These are phyloP conservation scores for Conopomorpha cramerella DNA, from an alignment of 1,140 invertebrate genomes.

Conservation along the genomic window DNA sequence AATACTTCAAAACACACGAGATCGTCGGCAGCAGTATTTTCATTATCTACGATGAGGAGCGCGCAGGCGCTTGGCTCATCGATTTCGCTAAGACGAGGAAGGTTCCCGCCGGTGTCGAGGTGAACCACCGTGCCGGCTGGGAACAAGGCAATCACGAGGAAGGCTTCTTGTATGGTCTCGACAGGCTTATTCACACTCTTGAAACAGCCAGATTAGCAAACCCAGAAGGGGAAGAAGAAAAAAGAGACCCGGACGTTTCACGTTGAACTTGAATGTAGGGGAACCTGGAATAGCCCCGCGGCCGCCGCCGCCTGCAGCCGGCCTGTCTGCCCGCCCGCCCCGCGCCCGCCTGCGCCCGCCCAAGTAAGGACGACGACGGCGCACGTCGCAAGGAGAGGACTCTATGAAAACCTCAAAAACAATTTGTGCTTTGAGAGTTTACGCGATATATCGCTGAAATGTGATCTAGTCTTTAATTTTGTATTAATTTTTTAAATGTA, in stretches of 20 bases:
- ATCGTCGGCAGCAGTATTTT: constrained; percentile 94
- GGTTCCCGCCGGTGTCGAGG: constrained; percentile 69
- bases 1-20: constrained; percentile 90
- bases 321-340: constrained; percentile 24
- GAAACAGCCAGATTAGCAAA: constrained; percentile 33
- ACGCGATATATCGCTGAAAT: not conserved
- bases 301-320: too few species aligned
- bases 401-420: constrained; percentile 10
- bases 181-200: constrained; percentile 72
- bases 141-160: constrained; percentile 92
- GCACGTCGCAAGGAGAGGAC: constrained; percentile 38
- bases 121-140: constrained; percentile 83
- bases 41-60: constrained; percentile 87
- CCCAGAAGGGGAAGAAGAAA: constrained; percentile 12
- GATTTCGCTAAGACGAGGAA: constrained; percentile 92
- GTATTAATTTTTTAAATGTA: too few species aligned
- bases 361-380: constrained; percentile 18
- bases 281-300: constrained; percentile 36
- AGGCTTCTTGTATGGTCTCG: constrained; percentile 88
- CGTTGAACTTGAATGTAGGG: constrained; percentile 32
- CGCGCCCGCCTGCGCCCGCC: constrained; percentile 17
- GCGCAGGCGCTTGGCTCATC: constrained; percentile 91
- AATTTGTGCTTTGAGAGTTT: constrained; percentile 1
- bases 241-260: constrained; percentile 40
- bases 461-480: constrained; percentile 1